Base-by-base conservation (phyloP, 92 coral and sea anemone species). In the Porites divaricata region DNA sequence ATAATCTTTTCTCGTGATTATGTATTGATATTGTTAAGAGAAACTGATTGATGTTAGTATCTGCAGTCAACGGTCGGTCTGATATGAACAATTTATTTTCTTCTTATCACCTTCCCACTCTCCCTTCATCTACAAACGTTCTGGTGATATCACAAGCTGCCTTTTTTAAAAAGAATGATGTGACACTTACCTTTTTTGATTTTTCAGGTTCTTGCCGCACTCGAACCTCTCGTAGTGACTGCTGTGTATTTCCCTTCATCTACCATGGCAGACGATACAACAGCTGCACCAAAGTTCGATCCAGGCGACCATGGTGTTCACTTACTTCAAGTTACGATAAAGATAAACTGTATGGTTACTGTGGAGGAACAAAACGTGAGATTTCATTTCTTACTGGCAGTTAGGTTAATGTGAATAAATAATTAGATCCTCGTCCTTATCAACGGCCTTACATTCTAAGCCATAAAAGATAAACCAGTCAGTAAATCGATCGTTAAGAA, bases 171-270 rank as follows among this genome's bases (percentile, higher is more conserved):
- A 35, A 6, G 45, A 16, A 51, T 41, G 52, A 72, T 41, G 1
- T 20, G 25, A 22, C 10, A 13, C 15, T 67, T 22, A 28, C 13
- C 24, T 28, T 28, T 17, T 35, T 67, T 11, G 9, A n/a, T 48
- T 0, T 9, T 6, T 10, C 76, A 82, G 86, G 86, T 12, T 82
- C 86, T 22, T 72, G 72, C 16, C 78, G 78, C 0, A 50, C 86
- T 5, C 79, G 86, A 23, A 82, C 86, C n/a, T 72, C 74, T 28
- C 53, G 85, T 41, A 61, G 75, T 17, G 76, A 83, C 63, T 81
- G 88, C 63, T 92, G 95, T 74, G 89, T 87, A 35, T 85, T 92
- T 58, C 95, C 95, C 35, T 92, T 92, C 89, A 70, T 86, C 69
- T 92, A 83, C 72, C 85, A 73, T 17, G 84, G 92, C 21, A 85